Evolutionary conservation across 2,113 vertebrate species (phyloP), one percentile per base, ranked within the genome.

Genomic region (Delphinus delphis): DNA sequence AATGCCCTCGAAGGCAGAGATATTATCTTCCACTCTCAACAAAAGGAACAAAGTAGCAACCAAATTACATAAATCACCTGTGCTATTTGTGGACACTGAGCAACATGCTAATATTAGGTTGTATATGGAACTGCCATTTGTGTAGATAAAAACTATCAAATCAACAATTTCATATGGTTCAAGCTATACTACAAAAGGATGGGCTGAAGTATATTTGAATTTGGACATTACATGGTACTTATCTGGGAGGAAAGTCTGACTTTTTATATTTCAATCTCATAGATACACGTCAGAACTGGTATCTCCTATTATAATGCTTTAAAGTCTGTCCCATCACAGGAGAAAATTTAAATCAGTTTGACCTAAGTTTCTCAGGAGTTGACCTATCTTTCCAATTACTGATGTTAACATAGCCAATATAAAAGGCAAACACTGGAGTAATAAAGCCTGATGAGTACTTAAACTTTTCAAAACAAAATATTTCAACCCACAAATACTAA

Each of bases 381-480:
- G 17, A 76, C 53, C 25, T 93, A n/a, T 80, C 63, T 82, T 97
- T 74, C 77, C 33, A 93, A 68, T 20, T 87, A 76, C 17, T 88
- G 13, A 25, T 60, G 20, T 91, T 94, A 90, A 92, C 62, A 65
- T 87, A 88, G 67, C 55, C 38, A 82, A 67, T 84, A 67, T 36
- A 83, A 58, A 95, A 94, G 86, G 8, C 41, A 89, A 90, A 77
- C 77, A 58, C 50, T 80, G 76, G 44, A 94, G 90, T 94, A 86
- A 60, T 38, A 80, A 95, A 82, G 18, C 58, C 36, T 73, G 41
- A 81, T 74, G 93, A 50, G 76, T 44, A 83, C 74, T 84, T 62
- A 79, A 85, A 73, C 8, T 85, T 95, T 90, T 91, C 41, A 88
- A 95, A 86, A 71, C 26, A 47, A 93, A 89, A n/a, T 92, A 71